Evolutionary conservation across 2,888 invertebrate species (phyloP).

Genomic region (Stenchaetothrips biformis): DNA sequence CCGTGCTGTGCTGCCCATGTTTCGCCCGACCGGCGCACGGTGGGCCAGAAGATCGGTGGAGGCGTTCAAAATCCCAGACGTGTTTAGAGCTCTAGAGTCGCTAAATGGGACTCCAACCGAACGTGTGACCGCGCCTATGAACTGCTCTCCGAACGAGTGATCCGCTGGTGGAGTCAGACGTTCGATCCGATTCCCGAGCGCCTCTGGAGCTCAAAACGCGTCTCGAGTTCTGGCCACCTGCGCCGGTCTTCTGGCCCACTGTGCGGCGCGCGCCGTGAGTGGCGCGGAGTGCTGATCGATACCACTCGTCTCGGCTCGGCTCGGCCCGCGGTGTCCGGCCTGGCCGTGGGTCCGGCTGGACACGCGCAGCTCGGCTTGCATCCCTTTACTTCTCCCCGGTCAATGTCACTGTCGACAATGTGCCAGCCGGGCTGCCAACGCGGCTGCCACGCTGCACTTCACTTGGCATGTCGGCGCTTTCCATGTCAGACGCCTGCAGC

Average conservation of each 20-base stretch:
- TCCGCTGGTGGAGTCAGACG: no score
- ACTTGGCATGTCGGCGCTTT: no score
- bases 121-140: no score
- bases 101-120: no score
- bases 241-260: neutral
- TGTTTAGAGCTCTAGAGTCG: no score
- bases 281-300: neutral
- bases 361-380: neutral
- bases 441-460: neutral
- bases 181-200: neutral
- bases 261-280: neutral
- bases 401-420: slow-evolving; percentile 13
- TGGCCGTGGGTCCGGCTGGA: no score
- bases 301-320: neutral
- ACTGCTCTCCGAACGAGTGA: no score
- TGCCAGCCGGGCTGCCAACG: neutral
- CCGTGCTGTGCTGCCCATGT: no score
- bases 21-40: no score
- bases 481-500: no score
- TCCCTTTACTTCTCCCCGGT: neutral
- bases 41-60: no score
- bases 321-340: neutral
- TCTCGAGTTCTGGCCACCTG: neutral
- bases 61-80: no score
- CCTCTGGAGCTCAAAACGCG: neutral